Evolutionary conservation across 1,140 invertebrate genomes (phyloP), one percentile per base, ranked within the genome.

Genomic region (Drosophila equinoxialis): DNA sequence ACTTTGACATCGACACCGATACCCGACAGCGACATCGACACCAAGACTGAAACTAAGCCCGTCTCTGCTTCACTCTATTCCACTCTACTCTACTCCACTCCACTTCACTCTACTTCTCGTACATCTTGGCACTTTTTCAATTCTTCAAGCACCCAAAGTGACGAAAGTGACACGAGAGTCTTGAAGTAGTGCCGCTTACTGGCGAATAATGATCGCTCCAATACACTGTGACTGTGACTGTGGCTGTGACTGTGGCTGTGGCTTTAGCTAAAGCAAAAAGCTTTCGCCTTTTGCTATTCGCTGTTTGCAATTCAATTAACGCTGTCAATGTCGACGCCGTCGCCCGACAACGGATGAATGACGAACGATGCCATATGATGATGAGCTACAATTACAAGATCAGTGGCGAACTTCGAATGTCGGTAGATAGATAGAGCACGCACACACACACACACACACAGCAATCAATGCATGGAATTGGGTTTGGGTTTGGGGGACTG

Each of bases 301-400:
- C 67, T 89, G 74, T 89, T 89, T 89, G 84, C 84, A 89, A 89
- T 89, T 89, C 80, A 89, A 89, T 89, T 89, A 89, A 89, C 77
- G 73, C 72, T 68, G 73, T 71, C 73, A 79, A 77, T 89, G 83
- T 63, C 84, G 80, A 3, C 30, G 30, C 6, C 30, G 6, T 6
- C 30, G 30, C 30, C 42, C 61, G 58, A 51, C 45, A 60, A 39
- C 17, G 35, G 35, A 55, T 11, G n/a, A 39, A 8, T 23, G 26
- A 65, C 41, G 14, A 11, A 17, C 62, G 70, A 23, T 62, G 33
- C 62, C 54, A 57, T 55, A 20, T 23, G 6, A 68, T 45, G 65
- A 45, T 69, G 65, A 65, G 75, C 67, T 57, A 74, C 76, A 73
- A 78, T 87, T 83, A 74, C 83, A 87, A 86, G 79, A 86, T 83